Percentiles rank a stretch among this genome's conserved stretches.
Evolutionary conservation across 1,140 invertebrate genomes (phyloP).

Genomic region (Latrodectus geometricus): DNA sequence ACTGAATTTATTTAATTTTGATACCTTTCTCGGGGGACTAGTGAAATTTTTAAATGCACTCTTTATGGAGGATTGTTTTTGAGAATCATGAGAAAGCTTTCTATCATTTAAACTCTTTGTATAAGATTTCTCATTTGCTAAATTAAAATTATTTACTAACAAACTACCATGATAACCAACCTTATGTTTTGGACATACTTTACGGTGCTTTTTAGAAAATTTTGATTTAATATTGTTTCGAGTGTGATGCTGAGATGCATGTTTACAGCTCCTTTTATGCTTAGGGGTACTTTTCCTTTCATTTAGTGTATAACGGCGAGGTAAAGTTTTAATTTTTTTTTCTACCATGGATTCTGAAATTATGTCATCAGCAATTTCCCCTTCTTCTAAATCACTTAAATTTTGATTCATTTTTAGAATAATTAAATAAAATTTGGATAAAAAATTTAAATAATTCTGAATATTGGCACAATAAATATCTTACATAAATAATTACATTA

Average conservation of each 20-base stretch:
- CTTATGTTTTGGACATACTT: slow-evolving; percentile 10
- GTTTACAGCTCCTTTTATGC: slow-evolving; percentile 24
- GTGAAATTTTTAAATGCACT: slow-evolving; percentile 37
- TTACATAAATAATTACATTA: not conserved
- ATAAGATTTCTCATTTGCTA: not conserved
- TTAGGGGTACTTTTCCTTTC: slow-evolving; percentile 21
- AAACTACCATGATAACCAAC: not conserved
- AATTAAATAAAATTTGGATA: not conserved
- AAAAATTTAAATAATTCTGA: not conserved
- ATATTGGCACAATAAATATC: not conserved
- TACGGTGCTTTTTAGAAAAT: slow-evolving; percentile 6
- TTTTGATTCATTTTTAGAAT: slow-evolving; percentile 2
- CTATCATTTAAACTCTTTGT: not conserved
- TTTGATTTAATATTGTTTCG: slow-evolving; percentile 4
- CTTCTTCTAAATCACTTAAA: slow-evolving; percentile 40
- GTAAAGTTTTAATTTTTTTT: slow-evolving; percentile 16
- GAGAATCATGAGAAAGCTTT: not conserved
- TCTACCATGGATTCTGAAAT: not conserved
- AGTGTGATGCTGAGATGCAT: slow-evolving; percentile 17
- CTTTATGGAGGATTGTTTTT: not conserved
- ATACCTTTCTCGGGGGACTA: slow-evolving; percentile 8
- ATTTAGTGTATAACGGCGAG: slow-evolving; percentile 29
- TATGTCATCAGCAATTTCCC: slow-evolving; percentile 39
- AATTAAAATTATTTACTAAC: too few species aligned
- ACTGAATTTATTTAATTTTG: not conserved